Percentiles rank a stretch among this genome's conserved stretches.
phyloP scores from a whole-genome alignment of 2,888 invertebrate species.

The Eupithecia dodoneata region DNA sequence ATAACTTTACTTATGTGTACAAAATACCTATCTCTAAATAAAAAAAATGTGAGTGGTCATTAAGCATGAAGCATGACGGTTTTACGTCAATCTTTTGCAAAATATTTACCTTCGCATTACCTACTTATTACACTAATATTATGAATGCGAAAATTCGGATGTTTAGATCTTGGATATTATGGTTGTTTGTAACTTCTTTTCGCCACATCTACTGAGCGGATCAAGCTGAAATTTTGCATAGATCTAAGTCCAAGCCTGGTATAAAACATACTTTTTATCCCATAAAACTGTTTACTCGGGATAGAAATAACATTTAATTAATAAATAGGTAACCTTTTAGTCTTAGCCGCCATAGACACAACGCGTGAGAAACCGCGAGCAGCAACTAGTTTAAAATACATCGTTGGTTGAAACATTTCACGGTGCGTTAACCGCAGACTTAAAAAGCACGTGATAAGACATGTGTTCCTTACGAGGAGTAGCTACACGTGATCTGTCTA shows the following conservation, averaged over 20 bases:
- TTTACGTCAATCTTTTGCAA: neutral
- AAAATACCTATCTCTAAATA: neutral
- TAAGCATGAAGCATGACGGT: neutral
- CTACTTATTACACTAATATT: neutral
- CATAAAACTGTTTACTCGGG: no score
- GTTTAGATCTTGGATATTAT: no score
- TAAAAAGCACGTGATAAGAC: neutral
- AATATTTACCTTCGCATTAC: neutral
- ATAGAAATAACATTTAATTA: no score
- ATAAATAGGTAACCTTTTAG: no score
- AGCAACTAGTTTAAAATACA: neutral
- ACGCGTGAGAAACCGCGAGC: no score
- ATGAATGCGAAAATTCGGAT: no score
- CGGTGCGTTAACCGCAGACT: constrained; percentile 7
- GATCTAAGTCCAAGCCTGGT: no score
- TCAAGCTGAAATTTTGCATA: no score
- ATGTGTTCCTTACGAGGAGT: neutral
- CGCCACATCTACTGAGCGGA: no score
- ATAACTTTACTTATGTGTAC: neutral
- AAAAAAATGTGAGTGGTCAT: neutral
- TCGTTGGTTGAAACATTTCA: neutral
- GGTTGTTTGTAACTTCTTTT: no score
- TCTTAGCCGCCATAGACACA: no score
- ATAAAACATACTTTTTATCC: no score
- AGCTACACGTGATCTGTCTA: neutral